These are phyloP conservation scores for Ahaetulla prasina DNA, from an alignment of 2,113 vertebrate genomes.

Conservation along the genomic window DNA sequence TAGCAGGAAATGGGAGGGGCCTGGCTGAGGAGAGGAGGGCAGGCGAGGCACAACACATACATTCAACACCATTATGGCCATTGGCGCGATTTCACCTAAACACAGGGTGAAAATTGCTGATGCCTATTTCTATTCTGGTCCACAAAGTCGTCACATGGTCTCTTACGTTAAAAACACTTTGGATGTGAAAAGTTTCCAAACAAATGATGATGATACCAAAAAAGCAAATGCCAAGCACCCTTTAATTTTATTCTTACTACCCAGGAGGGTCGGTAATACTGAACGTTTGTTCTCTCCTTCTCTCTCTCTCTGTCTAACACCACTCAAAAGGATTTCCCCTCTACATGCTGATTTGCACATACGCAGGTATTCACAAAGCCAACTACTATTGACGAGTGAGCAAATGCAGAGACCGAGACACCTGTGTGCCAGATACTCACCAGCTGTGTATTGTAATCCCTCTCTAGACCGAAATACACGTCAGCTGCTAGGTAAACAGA, in stretches of 20 bases:
- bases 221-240: fast-evolving
- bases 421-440: not conserved
- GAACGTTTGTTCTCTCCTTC: not conserved
- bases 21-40: too few relatives aligned
- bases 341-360: not conserved
- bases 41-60: too few relatives aligned
- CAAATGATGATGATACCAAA: not conserved
- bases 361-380: constrained; percentile 8
- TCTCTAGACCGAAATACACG: constrained; percentile 21
- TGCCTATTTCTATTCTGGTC: not conserved
- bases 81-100: not conserved
- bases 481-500: constrained; percentile 33
- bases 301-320: not conserved
- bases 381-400: constrained; percentile 9
- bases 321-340: not conserved
- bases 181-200: not conserved
- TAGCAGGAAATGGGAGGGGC: too few relatives aligned
- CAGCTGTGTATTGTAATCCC: constrained; percentile 19
- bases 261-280: not conserved
- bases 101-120: not conserved
- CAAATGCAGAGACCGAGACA: not conserved
- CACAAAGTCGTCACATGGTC: not conserved
- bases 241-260: not conserved
- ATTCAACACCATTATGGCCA: not conserved
- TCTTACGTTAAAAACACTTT: not conserved